Conservation (phyloP, 1,140 invertebrate species). For the Drosophila ercepeae region DNA sequence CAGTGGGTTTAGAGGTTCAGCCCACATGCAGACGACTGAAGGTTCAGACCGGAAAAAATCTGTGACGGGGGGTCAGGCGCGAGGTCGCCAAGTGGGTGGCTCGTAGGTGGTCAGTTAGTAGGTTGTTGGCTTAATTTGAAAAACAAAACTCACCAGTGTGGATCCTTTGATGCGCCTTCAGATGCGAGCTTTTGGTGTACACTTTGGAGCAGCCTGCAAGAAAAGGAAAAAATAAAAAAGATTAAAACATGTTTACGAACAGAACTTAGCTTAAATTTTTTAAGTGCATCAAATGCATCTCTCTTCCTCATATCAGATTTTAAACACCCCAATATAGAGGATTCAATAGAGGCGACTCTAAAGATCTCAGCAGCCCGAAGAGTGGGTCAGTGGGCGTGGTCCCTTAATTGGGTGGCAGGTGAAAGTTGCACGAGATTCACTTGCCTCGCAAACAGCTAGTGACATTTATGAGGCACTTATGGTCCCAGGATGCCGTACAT, state of each 20-base stretch:
- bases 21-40: slow-evolving; percentile 45
- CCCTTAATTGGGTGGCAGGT: slow-evolving; percentile 65
- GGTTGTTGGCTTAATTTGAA: slow-evolving; percentile 14
- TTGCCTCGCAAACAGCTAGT: slow-evolving; percentile 49
- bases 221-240: slow-evolving; percentile 1
- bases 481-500: slow-evolving; percentile 63
- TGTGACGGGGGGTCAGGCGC: slow-evolving; percentile 26
- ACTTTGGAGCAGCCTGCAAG: slow-evolving; percentile 97
- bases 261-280: not conserved
- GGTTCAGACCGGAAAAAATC: slow-evolving; percentile 23
- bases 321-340: slow-evolving; percentile 17
- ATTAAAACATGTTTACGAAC: not conserved
- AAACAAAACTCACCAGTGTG: slow-evolving; percentile 93
- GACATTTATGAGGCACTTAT: slow-evolving; percentile 74
- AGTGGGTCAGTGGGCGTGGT: slow-evolving; percentile 69
- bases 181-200: slow-evolving; percentile 99
- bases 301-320: slow-evolving; percentile 30
- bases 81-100: slow-evolving; percentile 25
- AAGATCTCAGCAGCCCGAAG: no score
- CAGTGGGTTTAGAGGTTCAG: not conserved
- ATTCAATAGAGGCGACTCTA: slow-evolving; percentile 4
- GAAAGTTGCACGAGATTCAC: slow-evolving; percentile 72
- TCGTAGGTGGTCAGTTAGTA: slow-evolving; percentile 10
- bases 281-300: not conserved
- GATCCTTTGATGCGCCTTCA: slow-evolving; percentile 98